A percentile compares a stretch with the other conserved stretches of the same genome.
phyloP scores from a whole-genome alignment of 2,113 vertebrate species.

The Paracanthobrama guichenoti region DNA sequence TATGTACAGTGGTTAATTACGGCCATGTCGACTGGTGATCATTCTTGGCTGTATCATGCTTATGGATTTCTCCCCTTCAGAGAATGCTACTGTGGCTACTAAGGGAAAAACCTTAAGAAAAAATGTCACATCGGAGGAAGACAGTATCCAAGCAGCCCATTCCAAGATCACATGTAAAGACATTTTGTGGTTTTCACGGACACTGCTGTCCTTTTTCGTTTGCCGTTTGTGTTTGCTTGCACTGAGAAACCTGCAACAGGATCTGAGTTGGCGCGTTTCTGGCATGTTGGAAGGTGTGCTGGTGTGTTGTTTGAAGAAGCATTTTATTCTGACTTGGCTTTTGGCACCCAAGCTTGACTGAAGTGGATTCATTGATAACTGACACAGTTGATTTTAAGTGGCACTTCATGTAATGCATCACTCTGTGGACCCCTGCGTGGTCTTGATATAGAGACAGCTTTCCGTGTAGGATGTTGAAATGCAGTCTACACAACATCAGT shows the following conservation, averaged over 20 bases:
- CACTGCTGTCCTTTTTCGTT: not conserved
- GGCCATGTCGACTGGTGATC: too few species aligned
- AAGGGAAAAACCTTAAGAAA: slow-evolving; percentile 56
- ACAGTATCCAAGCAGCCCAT: not conserved
- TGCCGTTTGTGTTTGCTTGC: not conserved
- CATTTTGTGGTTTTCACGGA: not conserved
- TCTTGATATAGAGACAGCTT: not conserved
- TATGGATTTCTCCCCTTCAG: slow-evolving; percentile 24
- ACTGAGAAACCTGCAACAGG: not conserved
- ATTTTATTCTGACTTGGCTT: not conserved
- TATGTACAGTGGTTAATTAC: not conserved
- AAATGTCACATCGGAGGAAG: slow-evolving; percentile 41
- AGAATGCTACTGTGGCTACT: slow-evolving; percentile 23
- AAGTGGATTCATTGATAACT: not conserved
- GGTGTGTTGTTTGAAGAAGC: not conserved
- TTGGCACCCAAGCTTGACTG: not conserved
- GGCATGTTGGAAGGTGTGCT: too few species aligned
- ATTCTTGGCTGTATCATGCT: too few species aligned
- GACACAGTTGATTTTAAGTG: not conserved
- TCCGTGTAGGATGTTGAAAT: not conserved
- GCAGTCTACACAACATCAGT: too few species aligned
- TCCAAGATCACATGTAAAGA: slow-evolving; percentile 7
- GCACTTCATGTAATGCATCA: not conserved
- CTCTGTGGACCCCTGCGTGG: not conserved
- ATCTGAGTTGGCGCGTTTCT: not conserved